Conservation (phyloP, 92 coral and sea anemone species). For the Scolanthus callimorphus region DNA sequence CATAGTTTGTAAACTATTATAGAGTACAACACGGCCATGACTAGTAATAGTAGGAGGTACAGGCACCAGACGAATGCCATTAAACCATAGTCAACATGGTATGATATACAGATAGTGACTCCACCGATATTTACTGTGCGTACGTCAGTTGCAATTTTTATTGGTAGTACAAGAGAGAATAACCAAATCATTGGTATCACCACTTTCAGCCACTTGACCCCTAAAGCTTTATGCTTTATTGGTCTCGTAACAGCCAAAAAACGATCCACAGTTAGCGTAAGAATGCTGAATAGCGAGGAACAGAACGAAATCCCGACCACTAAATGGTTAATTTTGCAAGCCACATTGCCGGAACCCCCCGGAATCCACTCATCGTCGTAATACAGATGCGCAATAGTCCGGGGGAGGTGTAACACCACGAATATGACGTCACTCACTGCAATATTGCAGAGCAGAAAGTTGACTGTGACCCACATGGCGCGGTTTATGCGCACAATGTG, state of each 20-base stretch:
- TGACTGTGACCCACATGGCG: neutral
- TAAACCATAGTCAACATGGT: neutral
- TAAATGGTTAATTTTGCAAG: neutral
- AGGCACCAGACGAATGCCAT: neutral
- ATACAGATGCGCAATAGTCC: neutral
- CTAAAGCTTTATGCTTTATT: neutral
- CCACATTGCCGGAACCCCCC: neutral
- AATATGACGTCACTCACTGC: neutral
- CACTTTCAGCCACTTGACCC: neutral
- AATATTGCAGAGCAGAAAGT: neutral
- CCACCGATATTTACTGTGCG: neutral
- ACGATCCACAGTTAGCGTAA: neutral
- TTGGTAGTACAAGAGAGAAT: neutral
- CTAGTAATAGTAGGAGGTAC: neutral
- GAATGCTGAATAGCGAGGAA: neutral
- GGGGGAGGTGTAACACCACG: neutral
- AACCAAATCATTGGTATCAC: neutral
- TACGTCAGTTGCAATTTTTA: neutral
- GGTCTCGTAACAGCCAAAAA: constrained; percentile 2
- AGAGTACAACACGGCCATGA: constrained; percentile 1
- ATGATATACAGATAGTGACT: neutral
- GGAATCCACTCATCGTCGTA: neutral
- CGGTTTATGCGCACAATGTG: neutral
- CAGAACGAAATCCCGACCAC: neutral
- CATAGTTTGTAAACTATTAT: constrained; percentile 1